phyloP scores from a whole-genome alignment of 1,140 invertebrate species.

The Drosophila persimilis region DNA sequence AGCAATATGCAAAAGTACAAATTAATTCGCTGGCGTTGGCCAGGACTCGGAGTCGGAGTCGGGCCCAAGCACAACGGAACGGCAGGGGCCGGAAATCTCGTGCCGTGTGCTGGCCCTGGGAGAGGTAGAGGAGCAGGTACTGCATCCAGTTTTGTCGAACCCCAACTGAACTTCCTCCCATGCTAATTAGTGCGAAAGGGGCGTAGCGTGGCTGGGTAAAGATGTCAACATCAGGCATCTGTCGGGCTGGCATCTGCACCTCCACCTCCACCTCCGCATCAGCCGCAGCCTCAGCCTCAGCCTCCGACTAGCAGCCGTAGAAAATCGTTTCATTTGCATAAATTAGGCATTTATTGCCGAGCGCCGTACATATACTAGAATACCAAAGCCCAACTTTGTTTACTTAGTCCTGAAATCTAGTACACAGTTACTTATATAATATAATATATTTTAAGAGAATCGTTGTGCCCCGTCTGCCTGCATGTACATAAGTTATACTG shows the following conservation, averaged over 20 bases:
- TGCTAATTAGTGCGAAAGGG: conserved; percentile 42
- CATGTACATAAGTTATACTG: too few species aligned
- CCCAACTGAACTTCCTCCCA: conserved; percentile 10
- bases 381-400: too few species aligned
- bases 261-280: too few species aligned
- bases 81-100: not conserved
- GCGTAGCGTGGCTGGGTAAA: not conserved
- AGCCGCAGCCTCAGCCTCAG: too few species aligned
- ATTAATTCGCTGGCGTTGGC: conserved; percentile 64
- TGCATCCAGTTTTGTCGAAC: too few species aligned
- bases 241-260: conserved; percentile 39
- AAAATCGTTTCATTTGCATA: conserved; percentile 60
- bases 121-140: too few species aligned
- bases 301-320: conserved; percentile 22
- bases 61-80: conserved; percentile 21
- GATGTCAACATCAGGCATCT: conserved; percentile 35
- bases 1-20: conserved; percentile 42
- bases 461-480: too few species aligned
- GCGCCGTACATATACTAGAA: too few species aligned
- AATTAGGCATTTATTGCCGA: conserved; percentile 39
- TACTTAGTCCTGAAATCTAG: too few species aligned
- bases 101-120: too few species aligned
- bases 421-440: too few species aligned
- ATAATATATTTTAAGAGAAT: too few species aligned
- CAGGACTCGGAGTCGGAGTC: conserved; percentile 29